Percentiles rank a stretch among this genome's conserved stretches.
Evolutionary conservation across 2,113 vertebrate genomes (phyloP).

Genomic region (Pseudorhombus dupliciocellatus): DNA sequence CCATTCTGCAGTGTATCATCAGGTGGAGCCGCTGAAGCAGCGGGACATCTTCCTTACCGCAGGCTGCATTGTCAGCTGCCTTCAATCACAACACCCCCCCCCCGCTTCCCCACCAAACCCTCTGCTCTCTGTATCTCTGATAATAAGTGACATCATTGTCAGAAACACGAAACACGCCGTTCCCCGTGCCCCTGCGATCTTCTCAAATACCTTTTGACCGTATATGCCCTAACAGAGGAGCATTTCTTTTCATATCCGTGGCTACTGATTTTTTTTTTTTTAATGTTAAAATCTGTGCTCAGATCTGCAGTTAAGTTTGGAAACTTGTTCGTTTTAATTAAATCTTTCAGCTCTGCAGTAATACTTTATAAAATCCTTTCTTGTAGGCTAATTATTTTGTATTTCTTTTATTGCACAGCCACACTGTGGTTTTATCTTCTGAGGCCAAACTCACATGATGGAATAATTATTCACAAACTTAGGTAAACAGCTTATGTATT

Average conservation of each 20-base stretch:
- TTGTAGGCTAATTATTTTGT: background rate
- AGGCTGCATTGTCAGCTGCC: slow-evolving; percentile 51
- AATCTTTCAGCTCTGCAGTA: background rate
- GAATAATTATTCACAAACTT: no score
- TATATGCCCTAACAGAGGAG: background rate
- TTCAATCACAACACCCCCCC: slow-evolving; percentile 10
- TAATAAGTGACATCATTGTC: slow-evolving; percentile 17
- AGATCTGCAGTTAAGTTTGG: background rate
- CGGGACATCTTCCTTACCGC: slow-evolving; percentile 46
- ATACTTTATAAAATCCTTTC: background rate
- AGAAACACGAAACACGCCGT: slow-evolving; percentile 4
- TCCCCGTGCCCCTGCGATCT: background rate
- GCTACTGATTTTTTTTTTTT: background rate
- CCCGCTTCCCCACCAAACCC: slow-evolving; percentile 2
- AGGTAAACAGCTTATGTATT: no score
- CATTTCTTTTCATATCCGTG: background rate
- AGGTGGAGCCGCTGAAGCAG: slow-evolving; percentile 46
- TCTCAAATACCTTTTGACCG: background rate
- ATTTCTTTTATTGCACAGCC: no score
- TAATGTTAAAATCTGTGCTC: no score
- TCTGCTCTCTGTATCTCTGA: slow-evolving; percentile 9
- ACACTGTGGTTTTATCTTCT: background rate
- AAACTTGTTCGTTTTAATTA: background rate
- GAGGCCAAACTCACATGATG: no score
- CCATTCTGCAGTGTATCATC: slow-evolving; percentile 45